These are phyloP conservation scores for Paracentrotus lividus DNA, from an alignment of 53 echinoderm and acorn worm genomes.

Conservation along the genomic window DNA sequence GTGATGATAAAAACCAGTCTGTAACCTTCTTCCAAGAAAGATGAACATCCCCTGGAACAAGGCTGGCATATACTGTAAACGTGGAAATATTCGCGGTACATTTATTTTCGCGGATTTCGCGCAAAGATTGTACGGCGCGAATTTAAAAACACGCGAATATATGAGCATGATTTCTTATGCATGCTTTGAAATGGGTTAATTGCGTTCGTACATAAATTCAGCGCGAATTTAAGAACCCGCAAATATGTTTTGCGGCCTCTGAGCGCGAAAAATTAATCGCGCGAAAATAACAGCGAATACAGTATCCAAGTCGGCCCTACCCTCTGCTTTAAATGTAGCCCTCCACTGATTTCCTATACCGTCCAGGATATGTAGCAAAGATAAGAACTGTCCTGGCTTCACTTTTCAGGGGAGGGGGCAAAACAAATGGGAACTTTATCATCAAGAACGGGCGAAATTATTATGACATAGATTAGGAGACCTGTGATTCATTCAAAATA, in stretches of 20 bases:
- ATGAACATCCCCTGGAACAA: neutral
- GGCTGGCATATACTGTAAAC: too few species aligned
- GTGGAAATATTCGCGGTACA: too few species aligned
- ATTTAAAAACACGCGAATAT: too few species aligned
- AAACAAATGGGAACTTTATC: neutral
- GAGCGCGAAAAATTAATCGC: too few species aligned
- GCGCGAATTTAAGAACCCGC: too few species aligned
- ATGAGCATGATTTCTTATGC: too few species aligned
- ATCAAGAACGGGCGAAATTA: neutral
- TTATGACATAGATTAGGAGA: neutral
- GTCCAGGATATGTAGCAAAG: conserved; percentile 22
- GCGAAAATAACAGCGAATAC: too few species aligned
- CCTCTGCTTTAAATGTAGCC: neutral
- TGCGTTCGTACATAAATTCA: too few species aligned
- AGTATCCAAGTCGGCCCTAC: conserved; percentile 45
- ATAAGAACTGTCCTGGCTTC: conserved; percentile 40
- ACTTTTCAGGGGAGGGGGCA: neutral
- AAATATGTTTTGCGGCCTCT: too few species aligned
- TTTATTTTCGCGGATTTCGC: too few species aligned
- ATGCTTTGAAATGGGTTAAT: too few species aligned
- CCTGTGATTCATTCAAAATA: neutral
- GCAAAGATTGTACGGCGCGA: too few species aligned
- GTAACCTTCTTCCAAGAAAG: conserved; percentile 57
- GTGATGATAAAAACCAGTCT: conserved; percentile 39
- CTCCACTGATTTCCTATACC: conserved; percentile 8